These are phyloP conservation scores for Alligator mississippiensis DNA, from an alignment of 2,113 vertebrate genomes.

Conservation along the genomic window DNA sequence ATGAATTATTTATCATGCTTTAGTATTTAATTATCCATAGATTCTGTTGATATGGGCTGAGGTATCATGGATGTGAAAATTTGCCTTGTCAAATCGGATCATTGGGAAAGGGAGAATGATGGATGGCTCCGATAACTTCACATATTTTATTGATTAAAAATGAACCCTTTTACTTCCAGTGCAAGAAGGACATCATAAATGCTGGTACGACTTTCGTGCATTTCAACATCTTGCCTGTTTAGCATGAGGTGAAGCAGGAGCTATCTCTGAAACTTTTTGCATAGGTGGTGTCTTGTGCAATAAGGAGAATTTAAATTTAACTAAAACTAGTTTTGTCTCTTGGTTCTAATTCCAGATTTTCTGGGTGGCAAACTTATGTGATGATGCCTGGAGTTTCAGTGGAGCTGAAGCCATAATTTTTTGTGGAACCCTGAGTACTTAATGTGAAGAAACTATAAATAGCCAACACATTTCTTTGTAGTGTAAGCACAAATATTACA, in stretches of 20 bases:
- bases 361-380: neutral
- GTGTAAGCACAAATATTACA: constrained; percentile 33
- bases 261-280: neutral
- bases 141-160: neutral
- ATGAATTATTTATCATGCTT: neutral
- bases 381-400: neutral
- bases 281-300: neutral
- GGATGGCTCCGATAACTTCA: neutral
- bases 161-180: neutral
- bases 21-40: neutral
- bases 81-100: neutral
- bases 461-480: neutral
- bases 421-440: neutral
- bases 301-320: neutral
- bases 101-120: neutral
- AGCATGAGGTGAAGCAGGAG: neutral
- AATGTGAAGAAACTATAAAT: constrained; percentile 2
- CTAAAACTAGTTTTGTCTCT: neutral
- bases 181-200: neutral
- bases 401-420: neutral
- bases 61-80: neutral
- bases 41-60: neutral
- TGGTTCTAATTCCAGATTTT: neutral
- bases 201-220: neutral
- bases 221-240: neutral